These are phyloP conservation scores for Slavum lentiscoides DNA, from an alignment of 2,888 invertebrate genomes.

Conservation along the genomic window DNA sequence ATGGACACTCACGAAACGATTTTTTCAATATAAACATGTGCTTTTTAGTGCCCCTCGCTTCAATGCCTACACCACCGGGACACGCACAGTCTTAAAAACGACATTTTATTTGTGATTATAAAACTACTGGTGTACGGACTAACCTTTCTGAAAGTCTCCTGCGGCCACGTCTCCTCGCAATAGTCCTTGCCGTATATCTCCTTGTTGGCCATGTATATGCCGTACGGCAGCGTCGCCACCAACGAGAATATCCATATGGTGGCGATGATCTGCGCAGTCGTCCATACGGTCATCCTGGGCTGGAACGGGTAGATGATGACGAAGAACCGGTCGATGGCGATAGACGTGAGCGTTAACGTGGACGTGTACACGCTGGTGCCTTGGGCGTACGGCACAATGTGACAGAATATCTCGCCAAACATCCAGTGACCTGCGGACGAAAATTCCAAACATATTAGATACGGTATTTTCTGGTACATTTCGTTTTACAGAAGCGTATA, in stretches of 20 bases:
- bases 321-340: slow-evolving; percentile 95
- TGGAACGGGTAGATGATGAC: slow-evolving; percentile 96
- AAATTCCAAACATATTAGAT: not conserved
- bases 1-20: too few relatives aligned
- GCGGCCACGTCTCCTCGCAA: slow-evolving; percentile 91
- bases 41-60: too few relatives aligned
- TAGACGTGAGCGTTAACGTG: slow-evolving; percentile 93
- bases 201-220: slow-evolving; percentile 74
- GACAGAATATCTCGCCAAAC: slow-evolving; percentile 88
- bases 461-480: too few relatives aligned
- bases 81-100: too few relatives aligned
- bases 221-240: slow-evolving; percentile 87
- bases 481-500: too few relatives aligned
- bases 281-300: slow-evolving; percentile 85
- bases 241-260: slow-evolving; percentile 90
- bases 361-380: slow-evolving; percentile 97
- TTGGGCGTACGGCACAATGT: slow-evolving; percentile 89
- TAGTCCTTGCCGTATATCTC: slow-evolving; percentile 62
- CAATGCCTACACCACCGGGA: too few relatives aligned
- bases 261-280: slow-evolving; percentile 82
- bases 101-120: too few relatives aligned
- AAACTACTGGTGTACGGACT: slow-evolving; percentile 7
- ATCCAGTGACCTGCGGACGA: slow-evolving; percentile 72
- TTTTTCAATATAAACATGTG: too few relatives aligned
- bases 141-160: slow-evolving; percentile 73